Percentiles rank a stretch among this genome's conserved stretches.
phyloP scores from a whole-genome alignment of 30 jellyfish, hydroid and myxozoan species.

The Turritopsis dohrnii region DNA sequence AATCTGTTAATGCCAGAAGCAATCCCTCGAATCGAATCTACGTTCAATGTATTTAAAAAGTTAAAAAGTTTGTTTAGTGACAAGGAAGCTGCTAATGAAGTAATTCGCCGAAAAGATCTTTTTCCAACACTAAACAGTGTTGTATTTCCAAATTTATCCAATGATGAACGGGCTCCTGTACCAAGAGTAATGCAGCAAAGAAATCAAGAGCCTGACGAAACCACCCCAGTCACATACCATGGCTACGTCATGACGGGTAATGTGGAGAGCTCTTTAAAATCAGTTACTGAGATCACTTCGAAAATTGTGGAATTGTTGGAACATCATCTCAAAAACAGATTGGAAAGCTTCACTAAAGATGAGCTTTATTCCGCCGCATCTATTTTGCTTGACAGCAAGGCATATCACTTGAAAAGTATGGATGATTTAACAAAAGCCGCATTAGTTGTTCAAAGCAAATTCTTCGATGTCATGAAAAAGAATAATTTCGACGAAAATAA shows the following conservation, averaged over 20 bases:
- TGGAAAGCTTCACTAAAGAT: too few relatives aligned
- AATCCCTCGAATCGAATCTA: neutral
- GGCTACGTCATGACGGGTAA: neutral
- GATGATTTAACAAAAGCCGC: too few relatives aligned
- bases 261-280: too few relatives aligned
- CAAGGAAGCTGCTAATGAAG: neutral
- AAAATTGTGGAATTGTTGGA: too few relatives aligned
- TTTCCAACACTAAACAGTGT: neutral
- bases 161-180: neutral
- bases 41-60: neutral
- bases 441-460: too few relatives aligned
- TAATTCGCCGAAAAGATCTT: neutral
- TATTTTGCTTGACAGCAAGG: too few relatives aligned
- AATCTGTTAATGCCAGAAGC: slow-evolving; percentile 3
- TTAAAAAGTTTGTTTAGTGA: neutral
- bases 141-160: neutral
- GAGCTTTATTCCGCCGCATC: too few relatives aligned
- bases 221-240: neutral
- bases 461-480: too few relatives aligned
- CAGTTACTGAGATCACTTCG: too few relatives aligned
- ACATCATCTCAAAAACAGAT: too few relatives aligned
- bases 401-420: too few relatives aligned
- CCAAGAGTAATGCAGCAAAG: neutral
- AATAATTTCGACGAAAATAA: too few relatives aligned
- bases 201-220: neutral